A percentile compares a stretch with the other conserved stretches of the same genome.
These are phyloP conservation scores for Protaetia brevitarsis DNA, from an alignment of 1,140 invertebrate species.

Conservation along the genomic window DNA sequence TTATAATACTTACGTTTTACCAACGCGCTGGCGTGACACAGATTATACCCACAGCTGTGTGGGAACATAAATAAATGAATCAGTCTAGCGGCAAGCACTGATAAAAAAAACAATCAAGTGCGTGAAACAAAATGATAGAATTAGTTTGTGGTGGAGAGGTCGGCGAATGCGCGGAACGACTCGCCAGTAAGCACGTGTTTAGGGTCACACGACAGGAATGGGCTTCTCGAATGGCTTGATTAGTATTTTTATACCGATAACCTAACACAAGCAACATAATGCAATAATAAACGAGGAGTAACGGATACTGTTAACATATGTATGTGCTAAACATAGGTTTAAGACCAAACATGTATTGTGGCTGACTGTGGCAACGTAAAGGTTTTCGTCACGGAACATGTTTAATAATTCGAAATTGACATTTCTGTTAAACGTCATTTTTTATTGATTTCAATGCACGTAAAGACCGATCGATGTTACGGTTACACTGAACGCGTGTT, in stretches of 20 bases:
- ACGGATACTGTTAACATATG: not conserved
- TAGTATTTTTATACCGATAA: not conserved
- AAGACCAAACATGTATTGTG: too few relatives aligned
- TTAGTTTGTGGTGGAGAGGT: not conserved
- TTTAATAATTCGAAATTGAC: constrained; percentile 3
- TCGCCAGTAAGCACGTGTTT: not conserved
- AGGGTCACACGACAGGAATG: not conserved
- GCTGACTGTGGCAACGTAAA: not conserved
- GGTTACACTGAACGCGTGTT: too few relatives aligned
- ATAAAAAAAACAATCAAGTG: constrained; percentile 17
- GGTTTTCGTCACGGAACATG: not conserved
- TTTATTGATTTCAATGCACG: not conserved
- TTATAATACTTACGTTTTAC: not conserved
- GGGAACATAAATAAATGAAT: not conserved
- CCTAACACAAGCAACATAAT: not conserved
- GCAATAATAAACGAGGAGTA: not conserved
- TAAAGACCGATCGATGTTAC: too few relatives aligned
- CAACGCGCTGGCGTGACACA: not conserved
- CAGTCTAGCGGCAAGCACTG: constrained; percentile 8
- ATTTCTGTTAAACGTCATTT: not conserved
- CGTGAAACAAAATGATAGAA: constrained; percentile 13
- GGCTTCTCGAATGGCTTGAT: not conserved
- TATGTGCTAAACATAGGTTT: not conserved
- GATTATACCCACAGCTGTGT: constrained; percentile 10
- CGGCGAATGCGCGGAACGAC: not conserved